Base-by-base conservation (phyloP, 2,888 invertebrate genomes). In the Agrenia bidenticulata region DNA sequence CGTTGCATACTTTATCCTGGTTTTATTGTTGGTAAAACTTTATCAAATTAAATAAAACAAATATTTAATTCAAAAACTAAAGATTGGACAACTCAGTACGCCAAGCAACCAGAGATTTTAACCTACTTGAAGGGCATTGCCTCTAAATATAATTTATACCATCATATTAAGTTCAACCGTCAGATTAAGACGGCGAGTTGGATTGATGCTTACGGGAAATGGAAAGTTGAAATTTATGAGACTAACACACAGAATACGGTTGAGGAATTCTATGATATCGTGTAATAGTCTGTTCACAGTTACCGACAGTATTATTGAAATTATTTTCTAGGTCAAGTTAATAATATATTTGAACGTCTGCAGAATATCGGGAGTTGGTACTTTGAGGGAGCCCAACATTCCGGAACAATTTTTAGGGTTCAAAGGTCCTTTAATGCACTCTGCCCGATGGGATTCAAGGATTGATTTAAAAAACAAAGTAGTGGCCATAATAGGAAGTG, bases 401-500 rank as follows among this genome's bases (percentile, higher is more conserved):
- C 73, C 73, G 0, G 21, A 58, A 9, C 49, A 70, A 55, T 72
- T 66, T 59, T 21, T 55, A 0, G 4, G 53, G 15, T 70, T 69
- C 53, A 42, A 37, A 39, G 66, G 66, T 2, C 61, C 60, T n/a
- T 50, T 41, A 5, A 60, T 72, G 17, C 73, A 73, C 41, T 65
- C 73, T 1, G 72, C 70, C 1, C 21, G 61, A 45, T 73, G 73
- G 73, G 61, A 73, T 59, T 37, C 55, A 7, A 62, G 55, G 1
- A 19, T 70, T 2, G 50, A 63, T 1, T 61, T 72, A 17, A 41
- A 64, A 15, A 65, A 58, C 15, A 73, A 72, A 37, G 32, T n/a
- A 11, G 71, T 73, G 1, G 74, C 62, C 0, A 50, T 73, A 1
- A 56, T 73, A 54, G 73, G 73, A 0, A 70, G 64, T 24, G 73